phyloP scores from a whole-genome alignment of 2,113 vertebrate genomes.

The Ceyx melanurus region DNA sequence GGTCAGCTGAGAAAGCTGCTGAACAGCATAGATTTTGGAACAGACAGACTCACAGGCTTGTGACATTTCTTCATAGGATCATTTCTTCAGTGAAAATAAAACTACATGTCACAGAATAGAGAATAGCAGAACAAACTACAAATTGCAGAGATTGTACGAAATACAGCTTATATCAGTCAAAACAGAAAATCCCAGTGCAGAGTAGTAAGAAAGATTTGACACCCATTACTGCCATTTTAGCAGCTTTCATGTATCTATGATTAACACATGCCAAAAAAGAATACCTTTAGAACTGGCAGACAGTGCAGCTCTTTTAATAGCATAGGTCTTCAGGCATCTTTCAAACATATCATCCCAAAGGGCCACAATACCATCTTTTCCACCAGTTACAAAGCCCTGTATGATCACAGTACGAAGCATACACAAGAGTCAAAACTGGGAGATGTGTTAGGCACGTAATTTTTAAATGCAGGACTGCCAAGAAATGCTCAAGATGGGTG shows the following conservation, averaged over 20 bases:
- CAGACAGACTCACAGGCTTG: background rate
- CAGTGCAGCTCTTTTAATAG: slow-evolving; percentile 92
- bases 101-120: background rate
- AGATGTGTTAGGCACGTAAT: background rate
- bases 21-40: background rate
- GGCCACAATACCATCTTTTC: slow-evolving; percentile 95
- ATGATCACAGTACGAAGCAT: background rate
- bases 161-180: background rate
- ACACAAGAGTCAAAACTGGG: background rate
- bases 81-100: background rate
- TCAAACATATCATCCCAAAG: slow-evolving; percentile 99
- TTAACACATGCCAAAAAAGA: background rate
- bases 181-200: background rate
- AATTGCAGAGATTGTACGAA: background rate
- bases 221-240: background rate
- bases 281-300: slow-evolving; percentile 95
- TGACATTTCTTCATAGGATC: background rate
- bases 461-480: background rate
- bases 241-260: background rate
- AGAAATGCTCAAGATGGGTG: background rate
- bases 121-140: background rate
- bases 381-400: slow-evolving; percentile 96
- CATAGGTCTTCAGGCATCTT: slow-evolving; percentile 94
- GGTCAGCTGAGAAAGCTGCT: background rate
- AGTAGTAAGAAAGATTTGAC: background rate